phyloP scores from a whole-genome alignment of 2,113 vertebrate genomes.

The Lipophrys pholis region DNA sequence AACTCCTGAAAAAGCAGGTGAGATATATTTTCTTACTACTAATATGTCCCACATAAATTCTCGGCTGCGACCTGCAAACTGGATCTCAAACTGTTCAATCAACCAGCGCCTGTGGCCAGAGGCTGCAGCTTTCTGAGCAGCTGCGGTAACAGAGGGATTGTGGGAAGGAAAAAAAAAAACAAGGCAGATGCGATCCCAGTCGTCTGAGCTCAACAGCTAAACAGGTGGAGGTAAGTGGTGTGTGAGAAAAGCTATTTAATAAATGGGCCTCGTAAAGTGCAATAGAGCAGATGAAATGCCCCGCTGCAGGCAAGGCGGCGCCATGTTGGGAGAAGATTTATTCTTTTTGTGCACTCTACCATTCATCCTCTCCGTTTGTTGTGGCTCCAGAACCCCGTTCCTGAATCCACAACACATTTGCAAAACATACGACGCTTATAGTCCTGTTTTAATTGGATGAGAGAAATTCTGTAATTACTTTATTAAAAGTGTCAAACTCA shows the following conservation, averaged over 20 bases:
- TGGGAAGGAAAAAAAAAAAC: too few species aligned
- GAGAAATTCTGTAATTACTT: too few species aligned
- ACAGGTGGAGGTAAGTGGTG: slow-evolving; percentile 79
- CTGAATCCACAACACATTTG: background rate
- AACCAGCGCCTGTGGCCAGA: slow-evolving; percentile 19
- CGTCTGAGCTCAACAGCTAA: slow-evolving; percentile 56
- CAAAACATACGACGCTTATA: background rate
- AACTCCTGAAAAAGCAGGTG: too few species aligned
- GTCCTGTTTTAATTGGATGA: too few species aligned
- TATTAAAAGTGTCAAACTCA: background rate
- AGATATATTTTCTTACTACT: background rate
- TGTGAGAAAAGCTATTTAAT: slow-evolving; percentile 75
- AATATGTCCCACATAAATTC: slow-evolving; percentile 1
- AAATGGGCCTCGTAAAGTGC: slow-evolving; percentile 75
- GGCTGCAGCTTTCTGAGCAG: slow-evolving; percentile 29
- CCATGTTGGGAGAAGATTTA: slow-evolving; percentile 62
- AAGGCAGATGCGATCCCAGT: slow-evolving; percentile 43
- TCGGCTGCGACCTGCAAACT: slow-evolving; percentile 9
- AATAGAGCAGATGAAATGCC: slow-evolving; percentile 66
- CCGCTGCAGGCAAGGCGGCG: slow-evolving; percentile 57
- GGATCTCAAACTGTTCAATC: slow-evolving; percentile 41
- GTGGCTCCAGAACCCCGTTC: background rate
- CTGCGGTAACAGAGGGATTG: background rate
- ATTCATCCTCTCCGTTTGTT: slow-evolving; percentile 12
- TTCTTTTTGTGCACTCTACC: slow-evolving; percentile 16